Evolutionary conservation across 1,140 invertebrate genomes (phyloP).

Genomic region (Drosophila truncata): DNA sequence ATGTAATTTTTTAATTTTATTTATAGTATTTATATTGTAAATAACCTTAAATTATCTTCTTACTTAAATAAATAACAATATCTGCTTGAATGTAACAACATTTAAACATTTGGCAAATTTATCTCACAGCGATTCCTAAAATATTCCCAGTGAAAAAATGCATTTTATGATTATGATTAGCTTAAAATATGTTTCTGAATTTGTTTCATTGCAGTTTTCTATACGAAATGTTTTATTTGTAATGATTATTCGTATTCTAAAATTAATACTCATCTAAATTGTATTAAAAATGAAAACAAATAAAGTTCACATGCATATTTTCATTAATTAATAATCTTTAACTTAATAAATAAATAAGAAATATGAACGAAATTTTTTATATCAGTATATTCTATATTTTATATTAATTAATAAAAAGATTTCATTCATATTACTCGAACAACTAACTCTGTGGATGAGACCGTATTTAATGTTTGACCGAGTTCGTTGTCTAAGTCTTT

Average conservation of each 20-base stretch:
- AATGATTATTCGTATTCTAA: neutral
- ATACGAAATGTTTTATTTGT: neutral
- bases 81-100: neutral
- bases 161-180: neutral
- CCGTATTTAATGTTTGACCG: neutral
- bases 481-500: constrained; percentile 62
- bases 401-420: neutral
- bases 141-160: neutral
- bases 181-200: neutral
- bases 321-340: no score
- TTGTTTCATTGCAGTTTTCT: neutral
- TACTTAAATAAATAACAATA: neutral
- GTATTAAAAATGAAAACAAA: neutral
- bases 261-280: neutral
- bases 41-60: neutral
- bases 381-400: neutral
- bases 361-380: neutral
- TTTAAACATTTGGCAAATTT: neutral
- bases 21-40: neutral
- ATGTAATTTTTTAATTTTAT: neutral
- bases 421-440: neutral
- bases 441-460: neutral
- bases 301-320: neutral
- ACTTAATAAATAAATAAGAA: neutral
- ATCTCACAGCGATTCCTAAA: neutral